Evolutionary conservation across 2,113 vertebrate species (phyloP).

Genomic region (Lanius collurio): DNA sequence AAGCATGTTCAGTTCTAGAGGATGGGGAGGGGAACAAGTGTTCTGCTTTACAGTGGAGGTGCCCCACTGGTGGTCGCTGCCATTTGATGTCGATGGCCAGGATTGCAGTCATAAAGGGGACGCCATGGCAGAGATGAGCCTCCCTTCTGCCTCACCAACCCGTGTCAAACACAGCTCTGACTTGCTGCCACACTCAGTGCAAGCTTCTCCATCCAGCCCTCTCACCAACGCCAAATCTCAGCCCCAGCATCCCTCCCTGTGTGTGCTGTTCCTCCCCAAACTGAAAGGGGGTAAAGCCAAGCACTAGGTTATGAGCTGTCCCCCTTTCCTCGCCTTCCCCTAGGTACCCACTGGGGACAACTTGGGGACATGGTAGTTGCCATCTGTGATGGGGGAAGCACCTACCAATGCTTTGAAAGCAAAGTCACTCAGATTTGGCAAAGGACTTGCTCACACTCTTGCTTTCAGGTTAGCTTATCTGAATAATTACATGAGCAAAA

Average conservation of each 20-base stretch:
- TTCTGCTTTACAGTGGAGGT: not conserved
- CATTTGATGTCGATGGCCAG: accelerated
- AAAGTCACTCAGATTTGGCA: not conserved
- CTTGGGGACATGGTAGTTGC: not conserved
- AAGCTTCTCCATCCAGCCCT: not conserved
- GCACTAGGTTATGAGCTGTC: not conserved
- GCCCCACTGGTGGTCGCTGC: accelerated
- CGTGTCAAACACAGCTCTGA: not conserved
- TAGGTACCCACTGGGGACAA: not conserved
- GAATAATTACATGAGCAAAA: slow-evolving; percentile 41
- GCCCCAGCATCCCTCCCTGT: not conserved
- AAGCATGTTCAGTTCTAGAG: not conserved
- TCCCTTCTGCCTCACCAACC: not conserved
- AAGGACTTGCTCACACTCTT: not conserved
- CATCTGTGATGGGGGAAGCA: accelerated
- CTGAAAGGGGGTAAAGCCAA: not conserved
- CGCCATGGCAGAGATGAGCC: not conserved
- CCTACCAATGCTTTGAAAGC: not conserved
- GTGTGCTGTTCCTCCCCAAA: not conserved
- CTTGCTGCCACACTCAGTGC: accelerated
- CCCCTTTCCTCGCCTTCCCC: accelerated
- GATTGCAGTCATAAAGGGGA: not conserved
- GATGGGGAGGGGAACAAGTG: accelerated
- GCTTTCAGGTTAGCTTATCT: slow-evolving; percentile 53
- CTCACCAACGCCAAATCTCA: accelerated